Evolutionary conservation across 2,797 vertebrate species (phyloP).

Genomic region (Fistularia tabacaria): DNA sequence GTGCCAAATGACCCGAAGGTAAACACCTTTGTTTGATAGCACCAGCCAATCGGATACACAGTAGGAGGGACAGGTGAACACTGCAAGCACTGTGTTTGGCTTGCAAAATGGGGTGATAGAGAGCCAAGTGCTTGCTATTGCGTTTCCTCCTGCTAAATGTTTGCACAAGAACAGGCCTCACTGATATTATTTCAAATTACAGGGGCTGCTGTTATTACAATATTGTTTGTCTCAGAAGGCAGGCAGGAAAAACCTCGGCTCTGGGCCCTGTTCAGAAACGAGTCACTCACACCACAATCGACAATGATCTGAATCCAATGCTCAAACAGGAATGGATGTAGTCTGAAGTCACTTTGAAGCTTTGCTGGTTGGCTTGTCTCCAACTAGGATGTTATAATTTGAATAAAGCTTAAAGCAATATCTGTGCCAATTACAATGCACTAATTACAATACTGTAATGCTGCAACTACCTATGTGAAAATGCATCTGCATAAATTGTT

Average conservation of each 20-base stretch:
- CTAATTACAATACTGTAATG: too few species aligned
- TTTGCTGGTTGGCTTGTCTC: constrained; percentile 10
- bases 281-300: constrained; percentile 15
- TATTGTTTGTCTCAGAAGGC: constrained; percentile 46
- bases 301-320: constrained; percentile 36
- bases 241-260: constrained; percentile 31
- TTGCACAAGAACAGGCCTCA: constrained; percentile 35
- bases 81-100: constrained; percentile 26
- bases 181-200: constrained; percentile 41
- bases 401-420: too few species aligned
- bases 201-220: constrained; percentile 40
- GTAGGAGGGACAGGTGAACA: constrained; percentile 24
- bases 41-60: constrained; percentile 4
- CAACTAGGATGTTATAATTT: too few species aligned
- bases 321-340: constrained; percentile 21
- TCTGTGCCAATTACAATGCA: too few species aligned
- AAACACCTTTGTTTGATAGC: constrained; percentile 4
- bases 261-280: constrained; percentile 21
- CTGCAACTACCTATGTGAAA: too few species aligned
- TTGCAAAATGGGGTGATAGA: constrained; percentile 30
- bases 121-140: constrained; percentile 30
- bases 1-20: constrained; percentile 9
- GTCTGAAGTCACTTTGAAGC: constrained; percentile 11
- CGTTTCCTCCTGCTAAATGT: constrained; percentile 36
- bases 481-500: too few species aligned